Conservation (phyloP, 2,113 vertebrate genomes). For the Gracilinanus agilis region DNA sequence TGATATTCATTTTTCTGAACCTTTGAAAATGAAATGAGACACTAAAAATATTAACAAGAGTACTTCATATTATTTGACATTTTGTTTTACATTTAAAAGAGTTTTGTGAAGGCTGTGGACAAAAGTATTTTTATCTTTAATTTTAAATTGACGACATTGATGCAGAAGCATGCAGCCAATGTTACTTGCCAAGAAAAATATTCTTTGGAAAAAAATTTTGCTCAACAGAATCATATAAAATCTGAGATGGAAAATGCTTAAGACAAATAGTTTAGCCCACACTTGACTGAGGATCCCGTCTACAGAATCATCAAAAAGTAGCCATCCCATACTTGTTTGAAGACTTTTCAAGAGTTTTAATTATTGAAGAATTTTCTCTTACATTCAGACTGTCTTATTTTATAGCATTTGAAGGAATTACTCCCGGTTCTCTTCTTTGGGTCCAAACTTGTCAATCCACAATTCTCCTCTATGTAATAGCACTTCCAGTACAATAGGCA, state of each 20-base stretch:
- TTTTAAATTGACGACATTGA: slow-evolving; percentile 23
- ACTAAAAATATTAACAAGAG: background rate
- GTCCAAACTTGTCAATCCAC: background rate
- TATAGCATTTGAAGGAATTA: background rate
- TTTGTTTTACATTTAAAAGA: background rate
- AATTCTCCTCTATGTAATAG: background rate
- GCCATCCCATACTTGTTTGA: background rate
- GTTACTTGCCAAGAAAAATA: background rate
- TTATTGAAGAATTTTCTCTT: background rate
- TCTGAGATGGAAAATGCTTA: background rate
- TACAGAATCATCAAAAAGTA: background rate
- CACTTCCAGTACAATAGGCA: background rate
- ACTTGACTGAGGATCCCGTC: background rate
- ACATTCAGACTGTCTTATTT: background rate
- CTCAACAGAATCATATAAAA: background rate
- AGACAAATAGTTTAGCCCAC: background rate
- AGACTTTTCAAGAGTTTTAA: background rate
- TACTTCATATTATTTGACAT: background rate
- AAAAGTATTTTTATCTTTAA: background rate
- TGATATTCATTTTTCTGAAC: background rate
- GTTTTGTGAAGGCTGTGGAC: background rate
- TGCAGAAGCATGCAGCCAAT: background rate
- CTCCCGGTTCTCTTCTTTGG: background rate
- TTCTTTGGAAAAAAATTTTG: background rate
- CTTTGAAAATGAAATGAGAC: background rate